Base-by-base conservation (phyloP, 2,888 invertebrate genomes). In the Drosophila ezoana region DNA sequence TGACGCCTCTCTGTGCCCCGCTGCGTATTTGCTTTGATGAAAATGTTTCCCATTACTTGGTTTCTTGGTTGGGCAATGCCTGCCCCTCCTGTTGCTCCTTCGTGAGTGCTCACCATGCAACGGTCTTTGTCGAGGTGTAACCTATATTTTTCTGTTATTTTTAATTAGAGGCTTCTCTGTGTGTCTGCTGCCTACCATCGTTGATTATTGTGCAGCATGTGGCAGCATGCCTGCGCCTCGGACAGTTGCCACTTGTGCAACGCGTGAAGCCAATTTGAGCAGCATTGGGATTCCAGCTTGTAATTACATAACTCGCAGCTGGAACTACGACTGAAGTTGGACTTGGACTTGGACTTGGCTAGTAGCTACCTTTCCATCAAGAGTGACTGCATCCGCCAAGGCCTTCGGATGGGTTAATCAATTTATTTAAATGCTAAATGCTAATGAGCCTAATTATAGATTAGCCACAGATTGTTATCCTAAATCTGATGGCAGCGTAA, bases 141-240 rank as follows among this genome's bases (percentile, higher is more conserved):
- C 87, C 79, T 75, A 83, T 75, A 80, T 84, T 77, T 76, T 79
- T 65, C 69, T 65, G 70, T 76, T 76, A 69, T 81, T 81, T 78
- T 80, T 81, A 81, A 81, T 81, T 81, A 81, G 76, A 79, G 81
- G 64, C 75, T 81, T 71, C 47, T 20, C 44, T 35, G 28, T 10
- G 33, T 57, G 52, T 52, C 35, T 62, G n/a, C 56, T 72, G 72
- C 62, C 61, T 68, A 60, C 64, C 78, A 73, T 41, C 67, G 67
- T 66, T 77, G 77, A 77, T 77, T 78, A 77, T 78, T 78, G 77
- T 79, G 79, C 70, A 70, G 58, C 67, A 73, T 64, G 77, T 63
- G 69, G 76, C 75, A 75, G 68, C 68, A 49, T 65, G 53, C 57
- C 40, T 48, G 5, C 8, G 13, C 43, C 35, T 48, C 44, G 33